phyloP scores from a whole-genome alignment of 2,797 vertebrate genomes.

The Enteromius unitaeniatus region DNA sequence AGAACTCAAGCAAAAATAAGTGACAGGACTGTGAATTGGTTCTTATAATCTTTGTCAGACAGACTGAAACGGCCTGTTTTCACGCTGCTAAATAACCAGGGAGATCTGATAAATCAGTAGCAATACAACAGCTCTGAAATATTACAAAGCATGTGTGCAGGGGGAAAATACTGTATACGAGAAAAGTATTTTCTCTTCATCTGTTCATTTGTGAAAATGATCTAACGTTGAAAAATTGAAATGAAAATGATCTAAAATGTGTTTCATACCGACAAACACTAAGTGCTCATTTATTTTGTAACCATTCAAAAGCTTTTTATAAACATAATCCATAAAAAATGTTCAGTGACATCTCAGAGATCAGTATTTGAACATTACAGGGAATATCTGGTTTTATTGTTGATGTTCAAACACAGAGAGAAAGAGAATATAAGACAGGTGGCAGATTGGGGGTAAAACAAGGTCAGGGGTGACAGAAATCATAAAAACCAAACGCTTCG shows the following conservation, averaged over 20 bases:
- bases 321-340: background rate
- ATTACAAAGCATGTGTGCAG: background rate
- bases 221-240: background rate
- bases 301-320: background rate
- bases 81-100: background rate
- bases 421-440: background rate
- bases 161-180: background rate
- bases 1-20: conserved; percentile 2
- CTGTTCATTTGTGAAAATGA: background rate
- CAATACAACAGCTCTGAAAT: background rate
- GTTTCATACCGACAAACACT: background rate
- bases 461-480: conserved; percentile 52
- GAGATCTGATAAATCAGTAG: background rate
- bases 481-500: conserved; percentile 27
- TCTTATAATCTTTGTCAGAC: conserved; percentile 8
- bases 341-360: background rate
- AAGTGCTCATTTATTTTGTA: background rate
- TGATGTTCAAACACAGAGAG: conserved; percentile 22
- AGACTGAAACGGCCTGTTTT: conserved; percentile 16
- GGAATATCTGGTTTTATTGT: conserved; percentile 12
- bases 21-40: background rate
- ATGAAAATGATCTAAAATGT: background rate
- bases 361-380: background rate
- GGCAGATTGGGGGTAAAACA: conserved; percentile 34
- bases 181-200: background rate